Evolutionary conservation across 1,140 invertebrate species (phyloP).

Genomic region (Gonioctena quinquepunctata): DNA sequence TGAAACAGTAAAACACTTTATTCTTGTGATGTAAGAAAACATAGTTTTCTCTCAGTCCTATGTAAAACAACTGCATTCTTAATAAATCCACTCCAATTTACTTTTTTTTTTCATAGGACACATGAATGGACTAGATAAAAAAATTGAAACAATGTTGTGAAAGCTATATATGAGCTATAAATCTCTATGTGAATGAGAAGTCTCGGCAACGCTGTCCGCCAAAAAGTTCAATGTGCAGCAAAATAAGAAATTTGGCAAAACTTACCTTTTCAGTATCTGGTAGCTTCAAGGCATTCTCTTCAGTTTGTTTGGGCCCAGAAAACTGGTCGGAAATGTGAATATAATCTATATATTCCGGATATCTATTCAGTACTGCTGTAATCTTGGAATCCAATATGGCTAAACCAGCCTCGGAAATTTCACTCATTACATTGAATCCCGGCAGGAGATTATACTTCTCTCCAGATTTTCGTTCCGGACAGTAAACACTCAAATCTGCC

Average conservation of each 20-base stretch:
- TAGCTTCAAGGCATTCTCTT: slow-evolving; percentile 57
- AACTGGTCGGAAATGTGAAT: slow-evolving; percentile 98
- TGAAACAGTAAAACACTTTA: slow-evolving; percentile 44
- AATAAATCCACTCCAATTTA: not conserved
- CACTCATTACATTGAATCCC: slow-evolving; percentile 83
- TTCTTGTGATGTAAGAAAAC: not conserved
- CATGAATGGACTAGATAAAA: no score
- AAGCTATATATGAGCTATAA: no score
- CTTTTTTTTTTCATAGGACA: no score
- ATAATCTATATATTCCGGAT: slow-evolving; percentile 86
- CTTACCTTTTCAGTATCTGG: slow-evolving; percentile 51
- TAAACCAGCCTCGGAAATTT: slow-evolving; percentile 84
- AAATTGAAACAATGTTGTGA: no score
- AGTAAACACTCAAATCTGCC: slow-evolving; percentile 90
- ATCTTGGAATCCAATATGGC: slow-evolving; percentile 85
- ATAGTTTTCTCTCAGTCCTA: no score
- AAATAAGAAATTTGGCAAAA: no score
- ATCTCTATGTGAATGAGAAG: no score
- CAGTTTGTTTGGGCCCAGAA: slow-evolving; percentile 84
- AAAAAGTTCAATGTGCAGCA: no score
- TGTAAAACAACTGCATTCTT: no score
- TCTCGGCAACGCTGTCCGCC: no score
- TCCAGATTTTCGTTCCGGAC: slow-evolving; percentile 82
- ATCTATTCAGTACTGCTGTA: slow-evolving; percentile 80
- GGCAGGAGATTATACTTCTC: slow-evolving; percentile 86